Evolutionary conservation across 2,888 invertebrate species (phyloP).

Genomic region (Dastarcus helophoroides): DNA sequence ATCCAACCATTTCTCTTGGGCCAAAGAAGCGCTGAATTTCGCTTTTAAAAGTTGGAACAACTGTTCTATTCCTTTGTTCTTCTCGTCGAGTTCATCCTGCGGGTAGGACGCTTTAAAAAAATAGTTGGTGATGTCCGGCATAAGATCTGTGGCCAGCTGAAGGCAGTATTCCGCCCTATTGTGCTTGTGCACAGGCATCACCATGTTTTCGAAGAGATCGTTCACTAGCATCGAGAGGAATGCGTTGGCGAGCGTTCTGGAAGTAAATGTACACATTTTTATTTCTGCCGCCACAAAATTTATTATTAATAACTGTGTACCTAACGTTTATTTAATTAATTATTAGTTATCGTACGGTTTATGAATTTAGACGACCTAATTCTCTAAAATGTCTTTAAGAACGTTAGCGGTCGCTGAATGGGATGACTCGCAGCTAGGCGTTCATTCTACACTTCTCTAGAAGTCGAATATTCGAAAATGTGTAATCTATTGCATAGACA

Average conservation of each 20-base stretch:
- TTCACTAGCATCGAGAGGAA: conserved; percentile 7
- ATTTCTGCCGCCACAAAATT: too few species aligned
- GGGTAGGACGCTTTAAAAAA: conserved; percentile 3
- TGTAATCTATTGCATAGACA: too few species aligned
- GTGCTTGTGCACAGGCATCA: conserved; percentile 7
- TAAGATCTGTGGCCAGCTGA: conserved; percentile 3
- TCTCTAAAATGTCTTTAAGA: too few species aligned
- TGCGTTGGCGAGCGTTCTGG: conserved; percentile 7
- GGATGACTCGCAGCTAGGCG: too few species aligned
- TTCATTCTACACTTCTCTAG: too few species aligned
- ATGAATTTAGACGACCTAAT: too few species aligned
- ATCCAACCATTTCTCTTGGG: conserved; percentile 7
- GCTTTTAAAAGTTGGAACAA: conserved; percentile 3
- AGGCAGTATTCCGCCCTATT: conserved; percentile 8
- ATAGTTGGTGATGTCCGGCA: conserved; percentile 9
- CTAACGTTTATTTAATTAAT: too few species aligned
- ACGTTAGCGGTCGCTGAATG: too few species aligned
- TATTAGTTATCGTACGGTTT: too few species aligned
- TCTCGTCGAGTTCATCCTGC: conserved; percentile 1
- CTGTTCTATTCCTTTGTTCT: not conserved
- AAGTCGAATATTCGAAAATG: too few species aligned
- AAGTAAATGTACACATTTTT: too few species aligned
- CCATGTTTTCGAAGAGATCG: conserved; percentile 8
- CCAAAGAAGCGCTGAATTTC: conserved; percentile 6
- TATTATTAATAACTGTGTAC: too few species aligned